A percentile compares a stretch with the other conserved stretches of the same genome.
phyloP scores from a whole-genome alignment of 1,140 invertebrate species.

The Eubasilissa regina region DNA sequence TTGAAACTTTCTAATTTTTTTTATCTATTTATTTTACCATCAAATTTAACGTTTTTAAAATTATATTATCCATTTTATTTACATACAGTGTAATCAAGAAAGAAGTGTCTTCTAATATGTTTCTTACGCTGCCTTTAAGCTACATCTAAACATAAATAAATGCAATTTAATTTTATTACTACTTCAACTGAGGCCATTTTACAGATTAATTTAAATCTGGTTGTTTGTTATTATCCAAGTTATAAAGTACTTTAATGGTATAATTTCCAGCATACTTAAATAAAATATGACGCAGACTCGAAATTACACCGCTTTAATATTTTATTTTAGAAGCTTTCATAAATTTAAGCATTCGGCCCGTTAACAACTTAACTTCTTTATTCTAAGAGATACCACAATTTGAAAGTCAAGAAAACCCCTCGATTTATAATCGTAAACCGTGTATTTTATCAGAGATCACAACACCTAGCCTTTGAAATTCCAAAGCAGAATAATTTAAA shows the following conservation, averaged over 20 bases:
- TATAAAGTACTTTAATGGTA: neutral
- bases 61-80: no score
- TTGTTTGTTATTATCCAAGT: neutral
- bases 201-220: neutral
- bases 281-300: conserved; percentile 2
- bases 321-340: conserved; percentile 22
- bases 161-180: neutral
- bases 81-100: no score
- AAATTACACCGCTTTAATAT: conserved; percentile 14
- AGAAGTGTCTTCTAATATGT: no score
- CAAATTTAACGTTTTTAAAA: no score
- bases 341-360: conserved; percentile 2
- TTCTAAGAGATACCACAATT: conserved; percentile 6
- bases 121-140: no score
- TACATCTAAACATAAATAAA: neutral
- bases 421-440: conserved; percentile 19
- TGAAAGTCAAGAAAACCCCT: conserved; percentile 15
- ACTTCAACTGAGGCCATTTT: neutral
- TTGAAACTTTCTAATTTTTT: no score
- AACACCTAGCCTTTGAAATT: conserved; percentile 10
- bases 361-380: conserved; percentile 23
- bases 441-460: conserved; percentile 25
- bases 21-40: no score
- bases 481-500: conserved; percentile 22
- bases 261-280: neutral